Base-by-base conservation (phyloP, 2,797 vertebrate species). In the Coregonus suidteri region DNA sequence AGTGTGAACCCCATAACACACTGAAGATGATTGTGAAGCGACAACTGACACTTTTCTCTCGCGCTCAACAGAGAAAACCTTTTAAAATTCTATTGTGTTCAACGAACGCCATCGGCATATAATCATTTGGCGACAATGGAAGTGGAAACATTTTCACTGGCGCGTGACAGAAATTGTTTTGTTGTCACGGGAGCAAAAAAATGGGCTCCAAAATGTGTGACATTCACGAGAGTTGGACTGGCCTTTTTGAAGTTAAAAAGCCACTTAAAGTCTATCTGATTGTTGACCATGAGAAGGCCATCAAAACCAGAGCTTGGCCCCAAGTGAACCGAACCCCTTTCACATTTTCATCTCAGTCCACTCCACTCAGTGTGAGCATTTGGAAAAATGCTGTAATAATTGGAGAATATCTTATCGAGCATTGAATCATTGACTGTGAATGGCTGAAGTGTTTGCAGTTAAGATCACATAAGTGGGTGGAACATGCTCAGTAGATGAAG, bases 1-100 rank as follows among this genome's bases (percentile, higher is more conserved):
- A 35, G 73, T 71, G 20, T 6, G 69, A 64, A 64, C 59, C 7
- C 7, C 59, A 9, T 11, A 20, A 64, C 59, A 25, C 59, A 64
- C 59, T 9, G 74, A 80, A 79, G 59, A 64, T 11, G 59, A 64
- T 25, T 25, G 59, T 64, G 6, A 25, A 20, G 59, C 59, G 11
- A 64, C 20, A 20, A 64, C 6, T 25, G 59, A 7, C 59, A 64
- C 59, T 25, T 64, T 64, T 64, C 59, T 64, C 41, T 47, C 41
- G 9, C 41, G 2, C 41, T 47, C 59, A 64, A 64, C 59, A 9
- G 59, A 47, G 41, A 47, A 47, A 41, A 9, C 2, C 11, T 2
- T 47, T 47, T 47, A 13, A 2, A 47, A 30, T 64, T 25, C 59
- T 5, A 64, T 25, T 25, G 59, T 5, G 56, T 20, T 62, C n/a